phyloP scores from a whole-genome alignment of 2,888 invertebrate genomes.

The Biston stratarius region DNA sequence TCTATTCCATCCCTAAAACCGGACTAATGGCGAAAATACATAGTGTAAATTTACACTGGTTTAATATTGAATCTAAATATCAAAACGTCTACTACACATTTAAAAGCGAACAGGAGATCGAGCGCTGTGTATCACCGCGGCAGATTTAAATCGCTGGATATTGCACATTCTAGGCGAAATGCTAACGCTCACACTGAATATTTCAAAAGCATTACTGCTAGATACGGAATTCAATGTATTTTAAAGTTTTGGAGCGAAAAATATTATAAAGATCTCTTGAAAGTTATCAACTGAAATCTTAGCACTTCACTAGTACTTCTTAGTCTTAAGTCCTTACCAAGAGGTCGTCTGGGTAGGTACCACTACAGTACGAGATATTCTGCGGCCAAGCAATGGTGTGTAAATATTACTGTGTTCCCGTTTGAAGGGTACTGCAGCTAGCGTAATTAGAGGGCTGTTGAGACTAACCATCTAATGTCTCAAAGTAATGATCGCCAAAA shows the following conservation, averaged over 20 bases:
- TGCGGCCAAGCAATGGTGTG: too few relatives aligned
- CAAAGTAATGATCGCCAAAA: too few relatives aligned
- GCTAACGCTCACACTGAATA: slow-evolving; percentile 59
- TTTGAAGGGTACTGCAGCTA: too few relatives aligned
- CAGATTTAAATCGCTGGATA: slow-evolving; percentile 68
- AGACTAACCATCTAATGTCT: too few relatives aligned
- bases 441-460: too few relatives aligned
- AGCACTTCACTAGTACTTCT: too few relatives aligned
- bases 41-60: background rate
- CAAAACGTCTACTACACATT: slow-evolving; percentile 9
- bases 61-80: slow-evolving; percentile 1
- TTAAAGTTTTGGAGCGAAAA: background rate
- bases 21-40: too few relatives aligned
- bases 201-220: slow-evolving; percentile 47
- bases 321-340: too few relatives aligned
- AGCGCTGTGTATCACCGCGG: slow-evolving; percentile 51
- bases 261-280: background rate
- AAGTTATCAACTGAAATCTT: background rate
- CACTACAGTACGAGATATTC: too few relatives aligned
- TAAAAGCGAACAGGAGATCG: slow-evolving; percentile 5
- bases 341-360: too few relatives aligned
- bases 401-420: too few relatives aligned
- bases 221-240: slow-evolving; percentile 10
- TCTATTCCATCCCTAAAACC: too few relatives aligned
- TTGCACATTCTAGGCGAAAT: slow-evolving; percentile 70